Evolutionary conservation across 1,140 invertebrate genomes (phyloP), one percentile per base, ranked within the genome.

Genomic region (Pachypeltis micranthus): DNA sequence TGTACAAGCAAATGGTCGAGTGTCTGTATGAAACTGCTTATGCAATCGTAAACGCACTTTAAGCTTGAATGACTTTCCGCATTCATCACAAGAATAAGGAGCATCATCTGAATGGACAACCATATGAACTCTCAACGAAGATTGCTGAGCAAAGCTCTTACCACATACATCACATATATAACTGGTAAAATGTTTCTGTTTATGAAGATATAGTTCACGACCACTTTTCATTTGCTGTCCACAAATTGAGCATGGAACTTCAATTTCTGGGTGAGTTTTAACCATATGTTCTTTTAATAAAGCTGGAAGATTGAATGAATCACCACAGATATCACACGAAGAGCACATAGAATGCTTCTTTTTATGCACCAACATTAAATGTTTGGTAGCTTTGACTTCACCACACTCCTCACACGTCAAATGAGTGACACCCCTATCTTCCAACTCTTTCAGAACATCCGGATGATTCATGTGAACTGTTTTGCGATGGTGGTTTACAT

Each of bases 91-190:
- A 26, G 81, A 80, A 69, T 81, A 88, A 1, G 84, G 83, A 62
- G 85, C 80, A 70, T 89, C 85, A 14, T 85, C 85, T 1, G 83
- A 85, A 72, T 88, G 86, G 27, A 83, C 83, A 2, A 81, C 61
- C 44, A 66, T 59, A 51, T 66, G 65, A 2, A 57, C 34, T 19
- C 28, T 29, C 2, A 71, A 47, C 34, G 56, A 26, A 28, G 57
- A 51, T 10, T 56, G 61, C 10, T 23, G 51, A 34, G 58, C 29
- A 63, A 70, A 70, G 7, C 31, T 51, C 54, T 67, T 67, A 7
- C 69, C 69, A 56, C 69, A 70, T 21, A 65, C 26, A 58, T 70
- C 64, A 59, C 69, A 70, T 19, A 67, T 64, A 63, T 65, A 68
- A 14, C 66, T 67, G 10, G 59, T 66, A 28, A 64, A 62, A 61